Evolutionary conservation across 1,140 invertebrate species (phyloP).

Genomic region (Zaprionus vittiger): DNA sequence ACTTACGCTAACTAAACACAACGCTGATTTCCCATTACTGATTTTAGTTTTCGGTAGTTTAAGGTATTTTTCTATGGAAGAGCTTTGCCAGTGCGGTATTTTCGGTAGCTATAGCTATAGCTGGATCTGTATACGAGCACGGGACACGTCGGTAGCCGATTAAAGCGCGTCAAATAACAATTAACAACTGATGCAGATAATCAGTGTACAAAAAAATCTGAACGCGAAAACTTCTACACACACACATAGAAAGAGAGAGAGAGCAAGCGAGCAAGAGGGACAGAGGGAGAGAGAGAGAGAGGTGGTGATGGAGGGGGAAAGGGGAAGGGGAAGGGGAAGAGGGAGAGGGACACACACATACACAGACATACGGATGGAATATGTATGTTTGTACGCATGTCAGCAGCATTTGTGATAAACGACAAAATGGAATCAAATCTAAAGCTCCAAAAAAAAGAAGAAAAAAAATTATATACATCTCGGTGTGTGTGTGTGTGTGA

Average conservation of each 20-base stretch:
- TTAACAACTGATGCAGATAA: constrained; percentile 84
- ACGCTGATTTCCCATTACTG: neutral
- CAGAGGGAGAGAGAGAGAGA: constrained; percentile 17
- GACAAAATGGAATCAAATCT: constrained; percentile 81
- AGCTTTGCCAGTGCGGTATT: neutral
- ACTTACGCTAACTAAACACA: neutral
- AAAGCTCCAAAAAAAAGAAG: constrained; percentile 74
- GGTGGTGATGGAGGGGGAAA: neutral
- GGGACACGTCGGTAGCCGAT: constrained; percentile 79
- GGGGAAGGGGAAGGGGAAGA: no score
- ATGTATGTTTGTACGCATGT: constrained; percentile 59
- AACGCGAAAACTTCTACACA: constrained; percentile 73
- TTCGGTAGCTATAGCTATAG: neutral
- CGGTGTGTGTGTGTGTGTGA: constrained; percentile 12
- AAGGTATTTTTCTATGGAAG: neutral
- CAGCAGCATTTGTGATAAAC: constrained; percentile 79
- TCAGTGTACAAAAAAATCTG: constrained; percentile 77
- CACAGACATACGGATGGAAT: constrained; percentile 26
- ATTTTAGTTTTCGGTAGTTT: neutral
- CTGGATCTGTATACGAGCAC: constrained; percentile 18
- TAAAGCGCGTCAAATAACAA: constrained; percentile 84
- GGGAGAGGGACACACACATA: constrained; percentile 12
- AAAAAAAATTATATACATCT: constrained; percentile 57
- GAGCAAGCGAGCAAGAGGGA: neutral
- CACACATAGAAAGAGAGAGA: constrained; percentile 41